These are phyloP conservation scores for Clarias magur DNA, from an alignment of 2,113 vertebrate species.

Conservation along the genomic window DNA sequence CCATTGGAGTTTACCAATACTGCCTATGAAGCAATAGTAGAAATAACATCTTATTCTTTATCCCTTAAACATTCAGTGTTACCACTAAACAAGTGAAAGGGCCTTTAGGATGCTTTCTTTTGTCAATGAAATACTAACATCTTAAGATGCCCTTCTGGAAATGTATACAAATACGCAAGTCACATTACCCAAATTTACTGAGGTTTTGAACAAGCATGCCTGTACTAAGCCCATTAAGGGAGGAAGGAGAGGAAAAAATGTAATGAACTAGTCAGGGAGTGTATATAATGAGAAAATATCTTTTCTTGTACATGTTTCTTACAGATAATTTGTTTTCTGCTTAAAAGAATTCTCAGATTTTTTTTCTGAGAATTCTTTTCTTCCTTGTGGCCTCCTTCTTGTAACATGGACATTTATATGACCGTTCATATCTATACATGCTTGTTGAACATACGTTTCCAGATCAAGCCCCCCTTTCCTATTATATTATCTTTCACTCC, in stretches of 20 bases:
- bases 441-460: background rate
- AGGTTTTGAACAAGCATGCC: background rate
- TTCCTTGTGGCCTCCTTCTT: too few relatives aligned
- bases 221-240: too few relatives aligned
- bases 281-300: too few relatives aligned
- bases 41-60: background rate
- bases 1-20: constrained; percentile 85
- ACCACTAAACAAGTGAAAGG: background rate
- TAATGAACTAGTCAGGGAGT: too few relatives aligned
- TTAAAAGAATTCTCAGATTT: too few relatives aligned
- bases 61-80: background rate
- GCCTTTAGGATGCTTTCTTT: background rate
- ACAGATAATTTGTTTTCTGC: background rate
- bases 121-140: background rate
- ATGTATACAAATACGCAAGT: background rate
- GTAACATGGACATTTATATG: background rate
- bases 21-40: constrained; percentile 68
- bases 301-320: background rate
- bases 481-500: background rate
- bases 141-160: background rate
- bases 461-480: background rate
- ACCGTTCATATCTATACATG: background rate
- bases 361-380: too few relatives aligned
- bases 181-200: background rate
- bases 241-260: too few relatives aligned